These are phyloP conservation scores for Cosmia pyralina DNA, from an alignment of 2,888 invertebrate species.

Conservation along the genomic window DNA sequence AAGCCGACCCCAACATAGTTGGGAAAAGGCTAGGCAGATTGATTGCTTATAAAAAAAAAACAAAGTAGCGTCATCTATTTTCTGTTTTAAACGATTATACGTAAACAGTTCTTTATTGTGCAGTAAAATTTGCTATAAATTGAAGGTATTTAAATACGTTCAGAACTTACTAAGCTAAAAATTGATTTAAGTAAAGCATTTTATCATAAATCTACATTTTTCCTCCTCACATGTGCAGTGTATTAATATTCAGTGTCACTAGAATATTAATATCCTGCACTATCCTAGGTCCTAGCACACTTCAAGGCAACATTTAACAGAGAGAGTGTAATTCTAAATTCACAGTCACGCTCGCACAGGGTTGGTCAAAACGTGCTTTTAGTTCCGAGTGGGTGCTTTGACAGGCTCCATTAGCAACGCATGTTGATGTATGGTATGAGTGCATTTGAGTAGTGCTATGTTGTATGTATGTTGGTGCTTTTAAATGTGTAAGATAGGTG, in stretches of 20 bases:
- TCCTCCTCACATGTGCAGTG: neutral
- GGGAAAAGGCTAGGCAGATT: too few species aligned
- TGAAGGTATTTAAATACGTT: too few species aligned
- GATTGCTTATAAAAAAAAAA: too few species aligned
- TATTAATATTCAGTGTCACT: neutral
- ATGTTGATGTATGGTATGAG: constrained; percentile 56
- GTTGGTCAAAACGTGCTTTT: constrained; percentile 59
- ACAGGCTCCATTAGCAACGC: constrained; percentile 56
- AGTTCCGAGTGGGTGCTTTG: constrained; percentile 53
- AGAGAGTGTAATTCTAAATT: constrained; percentile 51
- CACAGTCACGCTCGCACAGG: constrained; percentile 42
- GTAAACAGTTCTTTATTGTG: too few species aligned
- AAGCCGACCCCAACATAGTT: too few species aligned
- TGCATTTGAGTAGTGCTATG: constrained; percentile 22
- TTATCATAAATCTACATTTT: neutral
- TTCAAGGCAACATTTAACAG: constrained; percentile 37
- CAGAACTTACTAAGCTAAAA: too few species aligned
- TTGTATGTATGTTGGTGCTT: neutral
- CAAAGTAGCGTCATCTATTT: too few species aligned
- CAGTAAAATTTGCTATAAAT: too few species aligned
- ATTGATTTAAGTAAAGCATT: too few species aligned
- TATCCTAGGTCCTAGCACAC: constrained; percentile 1
- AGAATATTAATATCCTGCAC: constrained; percentile 33
- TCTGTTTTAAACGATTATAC: too few species aligned
- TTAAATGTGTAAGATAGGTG: constrained; percentile 4